Evolutionary conservation across 2,113 vertebrate species (phyloP).

Genomic region (Hemicordylus capensis): DNA sequence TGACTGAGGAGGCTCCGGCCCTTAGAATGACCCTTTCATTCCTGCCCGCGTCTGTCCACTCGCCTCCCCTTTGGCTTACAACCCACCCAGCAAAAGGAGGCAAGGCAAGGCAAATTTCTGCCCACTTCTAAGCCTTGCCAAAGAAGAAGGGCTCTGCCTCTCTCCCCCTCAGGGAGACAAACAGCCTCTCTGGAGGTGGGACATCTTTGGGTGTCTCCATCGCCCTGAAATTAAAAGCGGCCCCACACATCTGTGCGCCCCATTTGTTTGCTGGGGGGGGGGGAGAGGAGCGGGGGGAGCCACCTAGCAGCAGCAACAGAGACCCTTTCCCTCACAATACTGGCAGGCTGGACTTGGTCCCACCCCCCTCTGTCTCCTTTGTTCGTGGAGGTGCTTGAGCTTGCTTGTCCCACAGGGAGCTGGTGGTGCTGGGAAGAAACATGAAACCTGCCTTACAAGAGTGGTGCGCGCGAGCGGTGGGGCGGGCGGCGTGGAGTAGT

Average conservation of each 20-base stretch:
- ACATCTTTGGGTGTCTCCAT: background rate
- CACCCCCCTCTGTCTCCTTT: slow-evolving; percentile 11
- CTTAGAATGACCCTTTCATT: background rate
- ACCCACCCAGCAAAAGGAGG: background rate
- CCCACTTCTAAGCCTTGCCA: background rate
- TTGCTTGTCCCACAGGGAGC: background rate
- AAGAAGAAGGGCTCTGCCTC: background rate
- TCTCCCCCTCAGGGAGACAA: background rate
- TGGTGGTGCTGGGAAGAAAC: background rate
- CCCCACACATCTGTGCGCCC: background rate
- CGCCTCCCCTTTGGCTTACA: no score
- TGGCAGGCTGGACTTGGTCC: slow-evolving; percentile 1
- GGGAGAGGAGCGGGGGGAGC: background rate
- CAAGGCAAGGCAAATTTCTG: background rate
- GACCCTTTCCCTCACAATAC: slow-evolving; percentile 1
- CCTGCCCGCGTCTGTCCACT: background rate
- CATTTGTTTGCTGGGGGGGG: background rate
- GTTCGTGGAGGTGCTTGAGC: slow-evolving; percentile 24
- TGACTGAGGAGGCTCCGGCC: background rate
- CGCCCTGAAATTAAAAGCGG: background rate
- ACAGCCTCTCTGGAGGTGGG: background rate
- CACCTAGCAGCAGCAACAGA: background rate
- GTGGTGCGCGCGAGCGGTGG: background rate
- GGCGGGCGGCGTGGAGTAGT: background rate
- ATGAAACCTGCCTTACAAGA: background rate